Conservation (phyloP, 2,888 invertebrate species). For the Nomada fabriciana region DNA sequence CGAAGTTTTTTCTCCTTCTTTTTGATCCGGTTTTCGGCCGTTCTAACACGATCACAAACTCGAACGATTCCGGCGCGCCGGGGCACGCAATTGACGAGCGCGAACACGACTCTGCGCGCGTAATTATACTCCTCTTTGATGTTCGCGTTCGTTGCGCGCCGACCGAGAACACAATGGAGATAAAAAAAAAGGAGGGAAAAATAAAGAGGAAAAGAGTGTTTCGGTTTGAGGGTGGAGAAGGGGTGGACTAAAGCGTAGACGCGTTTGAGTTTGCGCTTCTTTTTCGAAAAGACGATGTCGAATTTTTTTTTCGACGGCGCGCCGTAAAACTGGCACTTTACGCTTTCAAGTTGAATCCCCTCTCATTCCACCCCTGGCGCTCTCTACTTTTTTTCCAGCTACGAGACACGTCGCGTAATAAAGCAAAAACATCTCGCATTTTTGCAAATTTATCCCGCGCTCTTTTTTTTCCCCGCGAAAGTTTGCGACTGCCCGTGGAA, state of each 20-base stretch:
- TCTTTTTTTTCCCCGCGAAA: constrained; percentile 13
- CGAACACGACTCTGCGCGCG: constrained; percentile 47
- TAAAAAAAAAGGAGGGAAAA: constrained; percentile 23
- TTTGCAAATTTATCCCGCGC: constrained; percentile 53
- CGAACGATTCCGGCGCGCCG: constrained; percentile 26
- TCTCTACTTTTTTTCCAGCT: background rate
- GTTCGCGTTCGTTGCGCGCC: constrained; percentile 38
- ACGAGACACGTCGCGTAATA: constrained; percentile 49
- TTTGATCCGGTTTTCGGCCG: background rate
- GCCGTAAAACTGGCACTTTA: constrained; percentile 25
- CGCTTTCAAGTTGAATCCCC: constrained; percentile 24
- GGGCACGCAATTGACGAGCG: constrained; percentile 44
- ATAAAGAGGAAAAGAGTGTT: constrained; percentile 4
- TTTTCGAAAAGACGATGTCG: constrained; percentile 50
- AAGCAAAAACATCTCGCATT: constrained; percentile 50
- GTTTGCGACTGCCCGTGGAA: constrained; percentile 50
- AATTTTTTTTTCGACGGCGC: constrained; percentile 15
- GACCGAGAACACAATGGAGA: constrained; percentile 43
- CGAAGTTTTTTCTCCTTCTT: background rate
- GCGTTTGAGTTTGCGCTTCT: constrained; percentile 45
- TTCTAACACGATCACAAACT: constrained; percentile 39
- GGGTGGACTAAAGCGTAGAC: constrained; percentile 16
- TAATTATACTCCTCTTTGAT: constrained; percentile 62
- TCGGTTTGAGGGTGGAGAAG: background rate
- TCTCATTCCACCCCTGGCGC: no score